Base-by-base conservation (phyloP, 2,797 vertebrate genomes). In the Triplophysa yarkandensis region DNA sequence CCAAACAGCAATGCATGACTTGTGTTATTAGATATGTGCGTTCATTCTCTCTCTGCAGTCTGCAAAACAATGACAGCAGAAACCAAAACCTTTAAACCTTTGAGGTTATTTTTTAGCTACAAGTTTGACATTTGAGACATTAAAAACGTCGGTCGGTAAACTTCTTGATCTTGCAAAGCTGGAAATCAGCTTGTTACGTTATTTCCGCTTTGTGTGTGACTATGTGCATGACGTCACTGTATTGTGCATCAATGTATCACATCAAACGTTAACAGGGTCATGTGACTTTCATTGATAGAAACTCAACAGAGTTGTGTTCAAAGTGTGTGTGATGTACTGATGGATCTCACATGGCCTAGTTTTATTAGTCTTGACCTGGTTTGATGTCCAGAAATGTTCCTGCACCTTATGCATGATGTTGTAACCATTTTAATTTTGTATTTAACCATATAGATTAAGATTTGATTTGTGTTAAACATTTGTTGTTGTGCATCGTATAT, bases 271-370 rank as follows among this genome's bases (percentile, higher is more conserved):
- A n/a, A n/a, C n/a, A n/a, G n/a, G n/a, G n/a, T n/a, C n/a, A n/a
- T n/a, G n/a, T n/a, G n/a, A n/a, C n/a, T n/a, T n/a, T n/a, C 30
- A 6, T 7, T 8, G 10, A 16, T 16, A 41, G 25, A 60, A 27
- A 41, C 16, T 9, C 54, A 48, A 4, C 30, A n/a, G 5, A 21
- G 13, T 9, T 34, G 17, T 30, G 25, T 39, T 34, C 61, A 44
- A 23, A n/a, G n/a, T n/a, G n/a, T n/a, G n/a, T n/a, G n/a, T n/a
- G n/a, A n/a, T n/a, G n/a, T n/a, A n/a, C n/a, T n/a, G n/a, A 52
- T 58, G 71, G 55, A 57, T 72, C 41, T 76, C 64, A 62, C 39
- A 4, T 82, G 80, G 64, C 85, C 84, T 83, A 83, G 68, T 84
- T 87, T 25, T 78, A 17, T 27, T n/a, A 50, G 55, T 74, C 70